Conservation (phyloP, 2,797 vertebrate species). For the Melanotaenia boesemani region DNA sequence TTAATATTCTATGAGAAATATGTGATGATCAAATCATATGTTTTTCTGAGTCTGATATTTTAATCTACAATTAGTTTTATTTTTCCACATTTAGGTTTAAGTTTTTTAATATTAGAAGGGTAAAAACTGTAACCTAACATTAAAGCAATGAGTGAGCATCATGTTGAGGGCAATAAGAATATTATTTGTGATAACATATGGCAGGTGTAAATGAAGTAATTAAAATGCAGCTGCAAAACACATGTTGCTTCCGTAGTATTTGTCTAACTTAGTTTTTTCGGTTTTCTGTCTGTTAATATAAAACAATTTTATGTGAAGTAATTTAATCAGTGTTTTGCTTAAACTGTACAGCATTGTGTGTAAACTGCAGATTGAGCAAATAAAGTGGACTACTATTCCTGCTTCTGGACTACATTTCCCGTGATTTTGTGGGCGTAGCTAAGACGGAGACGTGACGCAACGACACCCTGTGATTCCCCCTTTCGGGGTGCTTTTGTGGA, state of each 20-base stretch:
- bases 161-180: neutral
- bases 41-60: neutral
- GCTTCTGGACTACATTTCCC: slow-evolving; percentile 73
- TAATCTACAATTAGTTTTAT: neutral
- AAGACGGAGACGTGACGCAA: slow-evolving; percentile 36
- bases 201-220: neutral
- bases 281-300: neutral
- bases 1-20: neutral
- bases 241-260: neutral
- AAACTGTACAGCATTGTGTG: neutral
- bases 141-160: neutral
- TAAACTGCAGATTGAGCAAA: neutral
- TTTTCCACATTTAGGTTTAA: no score
- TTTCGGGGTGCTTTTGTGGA: slow-evolving; percentile 25
- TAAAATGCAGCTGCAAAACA: neutral
- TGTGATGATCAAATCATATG: slow-evolving; percentile 13
- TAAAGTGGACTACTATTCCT: neutral
- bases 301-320: neutral
- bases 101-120: neutral
- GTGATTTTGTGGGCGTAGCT: slow-evolving; percentile 22
- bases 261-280: neutral
- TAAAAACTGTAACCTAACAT: neutral
- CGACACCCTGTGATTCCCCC: slow-evolving; percentile 33
- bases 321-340: neutral
- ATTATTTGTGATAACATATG: no score